Conservation (phyloP, 2,113 vertebrate species). For the Oxyruncus cristatus region DNA sequence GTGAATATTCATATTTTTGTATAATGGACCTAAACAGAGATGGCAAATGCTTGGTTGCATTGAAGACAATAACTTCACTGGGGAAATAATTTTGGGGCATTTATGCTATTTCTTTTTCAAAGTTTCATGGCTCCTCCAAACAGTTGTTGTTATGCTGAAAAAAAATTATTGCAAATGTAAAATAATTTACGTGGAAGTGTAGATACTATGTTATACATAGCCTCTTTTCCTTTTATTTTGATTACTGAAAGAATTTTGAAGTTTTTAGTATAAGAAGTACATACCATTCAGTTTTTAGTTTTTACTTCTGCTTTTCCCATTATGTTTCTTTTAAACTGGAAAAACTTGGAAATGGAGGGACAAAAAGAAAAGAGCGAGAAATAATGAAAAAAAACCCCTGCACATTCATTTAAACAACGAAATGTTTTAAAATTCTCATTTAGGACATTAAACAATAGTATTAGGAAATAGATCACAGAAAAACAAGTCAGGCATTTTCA, state of each 20-base stretch:
- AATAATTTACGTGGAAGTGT: not conserved
- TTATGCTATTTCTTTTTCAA: not conserved
- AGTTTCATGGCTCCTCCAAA: not conserved
- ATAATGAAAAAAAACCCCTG: not conserved
- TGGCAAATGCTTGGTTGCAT: not conserved
- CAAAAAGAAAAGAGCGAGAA: not conserved
- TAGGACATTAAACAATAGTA: not conserved
- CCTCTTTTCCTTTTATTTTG: not conserved
- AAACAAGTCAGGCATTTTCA: not conserved
- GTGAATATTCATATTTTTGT: not conserved
- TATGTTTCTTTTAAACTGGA: not conserved
- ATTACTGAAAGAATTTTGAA: not conserved
- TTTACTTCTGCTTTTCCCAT: not conserved
- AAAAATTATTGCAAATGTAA: not conserved
- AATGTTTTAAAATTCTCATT: not conserved
- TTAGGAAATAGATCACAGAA: not conserved
- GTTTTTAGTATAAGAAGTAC: not conserved
- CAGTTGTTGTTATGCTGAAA: not conserved
- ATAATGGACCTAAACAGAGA: not conserved
- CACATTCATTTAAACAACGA: not conserved
- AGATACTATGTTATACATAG: not conserved
- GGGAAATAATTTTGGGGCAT: not conserved
- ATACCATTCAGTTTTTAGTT: not conserved
- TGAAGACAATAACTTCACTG: not conserved
- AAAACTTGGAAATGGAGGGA: not conserved